phyloP scores from a whole-genome alignment of 2,797 vertebrate genomes.

The Psittacula echo region DNA sequence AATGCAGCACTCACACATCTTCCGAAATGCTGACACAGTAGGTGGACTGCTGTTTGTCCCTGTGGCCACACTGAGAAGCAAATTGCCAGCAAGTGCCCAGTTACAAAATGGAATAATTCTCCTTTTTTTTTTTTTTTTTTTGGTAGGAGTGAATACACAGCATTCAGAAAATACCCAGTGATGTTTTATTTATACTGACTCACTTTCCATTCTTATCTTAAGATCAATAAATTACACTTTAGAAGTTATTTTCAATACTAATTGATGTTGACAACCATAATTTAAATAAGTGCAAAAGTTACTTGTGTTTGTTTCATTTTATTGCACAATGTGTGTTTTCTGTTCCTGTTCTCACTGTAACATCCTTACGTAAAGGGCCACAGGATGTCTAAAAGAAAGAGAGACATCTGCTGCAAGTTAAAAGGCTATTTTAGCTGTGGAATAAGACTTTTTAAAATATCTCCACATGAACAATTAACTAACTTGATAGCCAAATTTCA shows the following conservation, averaged over 20 bases:
- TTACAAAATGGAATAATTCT: not conserved
- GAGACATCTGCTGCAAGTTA: not conserved
- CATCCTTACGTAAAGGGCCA: not conserved
- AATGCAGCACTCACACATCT: not conserved
- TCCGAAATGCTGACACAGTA: not conserved
- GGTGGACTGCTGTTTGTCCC: not conserved
- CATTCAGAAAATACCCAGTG: not conserved
- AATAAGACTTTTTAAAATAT: not conserved
- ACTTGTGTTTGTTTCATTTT: not conserved
- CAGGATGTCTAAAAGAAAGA: not conserved
- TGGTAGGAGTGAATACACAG: not conserved
- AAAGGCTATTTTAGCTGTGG: not conserved
- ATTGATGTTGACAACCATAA: not conserved
- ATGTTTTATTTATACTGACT: not conserved
- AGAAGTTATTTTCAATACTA: not conserved
- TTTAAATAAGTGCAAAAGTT: not conserved
- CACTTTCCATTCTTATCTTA: not conserved
- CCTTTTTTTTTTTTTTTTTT: not conserved
- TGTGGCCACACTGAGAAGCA: not conserved
- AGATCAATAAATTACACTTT: not conserved
- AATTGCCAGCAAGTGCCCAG: not conserved
- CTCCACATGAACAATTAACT: not conserved
- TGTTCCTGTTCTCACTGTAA: not conserved
- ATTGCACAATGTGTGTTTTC: not conserved
- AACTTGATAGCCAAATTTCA: not conserved